These are phyloP conservation scores for Polyodon spathula DNA, from an alignment of 2,113 vertebrate species.

Conservation along the genomic window DNA sequence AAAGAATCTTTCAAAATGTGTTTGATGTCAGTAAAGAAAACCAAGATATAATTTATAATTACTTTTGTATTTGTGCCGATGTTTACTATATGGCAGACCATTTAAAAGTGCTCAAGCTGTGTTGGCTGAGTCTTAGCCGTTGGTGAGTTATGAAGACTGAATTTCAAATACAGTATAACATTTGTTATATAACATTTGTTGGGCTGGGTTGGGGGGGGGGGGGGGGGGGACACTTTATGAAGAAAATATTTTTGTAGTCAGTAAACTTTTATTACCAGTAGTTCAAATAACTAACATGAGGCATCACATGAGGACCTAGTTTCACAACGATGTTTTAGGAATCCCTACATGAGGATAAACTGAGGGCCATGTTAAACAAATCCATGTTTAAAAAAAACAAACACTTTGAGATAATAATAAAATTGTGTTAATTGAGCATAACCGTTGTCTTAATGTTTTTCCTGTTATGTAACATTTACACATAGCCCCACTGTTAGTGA, in stretches of 20 bases:
- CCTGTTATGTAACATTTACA: too few species aligned
- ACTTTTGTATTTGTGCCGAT: conserved; percentile 34
- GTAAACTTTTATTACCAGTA: conserved; percentile 22
- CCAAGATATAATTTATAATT: conserved; percentile 13
- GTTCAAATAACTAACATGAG: neutral
- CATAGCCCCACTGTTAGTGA: too few species aligned
- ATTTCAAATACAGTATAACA: conserved; percentile 36
- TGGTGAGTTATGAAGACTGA: conserved; percentile 30
- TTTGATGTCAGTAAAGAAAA: too few species aligned
- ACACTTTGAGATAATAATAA: conserved; percentile 15
- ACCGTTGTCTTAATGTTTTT: conserved; percentile 23
- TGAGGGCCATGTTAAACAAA: conserved; percentile 18
- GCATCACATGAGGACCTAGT: conserved; percentile 23
- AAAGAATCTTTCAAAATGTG: too few species aligned
- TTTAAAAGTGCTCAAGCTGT: conserved; percentile 43
- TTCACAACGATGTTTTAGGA: conserved; percentile 25
- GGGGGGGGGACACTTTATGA: conserved; percentile 28
- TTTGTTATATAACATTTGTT: neutral
- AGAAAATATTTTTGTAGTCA: conserved; percentile 34
- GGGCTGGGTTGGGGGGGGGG: conserved; percentile 14
- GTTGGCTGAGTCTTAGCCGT: conserved; percentile 30
- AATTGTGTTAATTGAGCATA: conserved; percentile 8
- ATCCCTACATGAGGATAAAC: conserved; percentile 20
- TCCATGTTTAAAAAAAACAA: conserved; percentile 28
- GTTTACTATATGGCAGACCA: conserved; percentile 14